Base-by-base conservation (phyloP, 2,113 vertebrate genomes). In the Lasiurus borealis region DNA sequence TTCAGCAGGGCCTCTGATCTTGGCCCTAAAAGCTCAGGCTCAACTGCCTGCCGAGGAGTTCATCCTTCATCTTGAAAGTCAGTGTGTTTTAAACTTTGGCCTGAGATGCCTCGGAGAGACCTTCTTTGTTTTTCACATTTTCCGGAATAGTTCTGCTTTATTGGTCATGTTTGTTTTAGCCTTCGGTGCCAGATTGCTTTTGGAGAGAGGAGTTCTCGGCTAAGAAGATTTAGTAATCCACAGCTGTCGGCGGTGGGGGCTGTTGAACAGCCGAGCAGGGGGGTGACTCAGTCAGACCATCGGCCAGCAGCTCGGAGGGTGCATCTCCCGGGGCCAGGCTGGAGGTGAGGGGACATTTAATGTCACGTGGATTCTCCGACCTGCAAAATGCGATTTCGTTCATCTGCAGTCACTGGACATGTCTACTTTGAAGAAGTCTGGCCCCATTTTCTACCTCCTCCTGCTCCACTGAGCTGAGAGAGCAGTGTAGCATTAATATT, bases 401-500 rank as follows among this genome's bases (percentile, higher is more conserved):
- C 84, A 5, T 71, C 44, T 57, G 91, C 75, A 72, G 64, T 76
- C 52, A 44, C 23, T 71, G 52, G 89, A 48, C 64, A 16, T 50
- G 68, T 77, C 76, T 93, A 4, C 90, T 96, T 91, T 90, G 93
- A 96, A 81, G 92, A 88, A 76, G 73, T 69, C 64, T 93, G 90
- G 88, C 83, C 85, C 78, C 44, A 9, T 92, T 96, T 92, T n/a
- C 88, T 84, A 14, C 72, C 92, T 93, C 85, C 78, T 95, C 66
- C 75, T 90, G 88, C 89, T 94, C 72, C 83, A 81, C 76, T 72
- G 96, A 96, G 93, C 83, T 93, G 46, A 85, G 85, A 85, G 86
- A 95, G 59, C 96, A 94, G 96, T 96, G 75, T 93, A 97, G 97
- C 95, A 97, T 98, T 98, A 98, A 97, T 98, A 96, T 95, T 97